Evolutionary conservation across 2,888 invertebrate species (phyloP), one percentile per base, ranked within the genome.

Genomic region (Pachymerium ferrugineum): DNA sequence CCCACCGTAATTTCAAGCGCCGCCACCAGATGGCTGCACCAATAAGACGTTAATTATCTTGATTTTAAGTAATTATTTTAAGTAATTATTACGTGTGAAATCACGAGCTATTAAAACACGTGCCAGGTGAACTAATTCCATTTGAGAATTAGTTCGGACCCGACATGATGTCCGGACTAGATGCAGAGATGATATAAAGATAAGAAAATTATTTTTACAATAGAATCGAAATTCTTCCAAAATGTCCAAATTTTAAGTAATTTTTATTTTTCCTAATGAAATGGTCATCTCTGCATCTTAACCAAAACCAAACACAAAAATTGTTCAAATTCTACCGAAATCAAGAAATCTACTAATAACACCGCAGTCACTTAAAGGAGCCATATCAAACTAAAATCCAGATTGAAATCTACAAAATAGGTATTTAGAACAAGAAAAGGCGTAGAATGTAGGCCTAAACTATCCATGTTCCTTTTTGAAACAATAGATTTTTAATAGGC

Each of bases 171-270:
- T 47, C 47, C 47, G 47, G 47, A 10, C 4, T 22, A 19, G 16
- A 47, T 47, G 47, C 47, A 47, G 47, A 47, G 47, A 47, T 47
- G 47, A 47, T 47, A 22, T 47, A 47, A 47, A 47, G 19, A 47
- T 16, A n/a, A n/a, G n/a, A 47, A 38, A 38, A 38, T 12, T 38
- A 4, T 2, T 38, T 47, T 47, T 42, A 42, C n/a, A 42, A 47
- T 22, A 19, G 22, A 47, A 47, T 47, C 16, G 19, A 47, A 47
- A 47, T 47, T 47, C 16, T 22, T 47, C 47, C 16, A 47, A 47
- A 47, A 22, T 47, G 22, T 19, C 16, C 22, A n/a, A 47, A 47
- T 47, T 47, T 22, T 47, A 22, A 47, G 47, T 47, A 47, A 22
- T 47, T 47, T 47, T 22, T 22, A 47, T 47, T 1, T 47, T 16